Evolutionary conservation across 2,888 invertebrate species (phyloP), one percentile per base, ranked within the genome.

Genomic region (Dryadula phaetusa): DNA sequence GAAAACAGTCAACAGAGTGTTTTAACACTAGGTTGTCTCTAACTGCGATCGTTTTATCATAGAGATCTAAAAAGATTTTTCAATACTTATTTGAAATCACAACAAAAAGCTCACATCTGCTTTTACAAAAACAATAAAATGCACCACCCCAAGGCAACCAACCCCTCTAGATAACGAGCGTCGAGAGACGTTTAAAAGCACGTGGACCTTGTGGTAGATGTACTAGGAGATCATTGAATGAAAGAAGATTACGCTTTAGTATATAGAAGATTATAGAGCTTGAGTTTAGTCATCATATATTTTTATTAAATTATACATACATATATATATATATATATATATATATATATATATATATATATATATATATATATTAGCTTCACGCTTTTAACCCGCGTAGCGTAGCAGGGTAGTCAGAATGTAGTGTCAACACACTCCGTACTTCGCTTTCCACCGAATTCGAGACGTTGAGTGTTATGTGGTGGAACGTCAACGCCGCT

Each of bases 211-310:
- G 64, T 49, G 61, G 44, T 44, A n/a, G 25, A 49, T 34, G 20
- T 62, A 68, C 68, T 49, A 64, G 68, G 64, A 1, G 6, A 16
- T 56, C 64, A 68, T 68, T 42, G 18, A 18, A 28, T n/a, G 16
- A 28, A 28, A 60, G 28, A 44, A 44, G 16, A 18, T 28, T 44
- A 25, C 16, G 10, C 28, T 60, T 25, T 2, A 16, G 1, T 4
- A 10, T 16, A 52, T 8, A 60, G 3, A 18, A 53, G 34, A 25
- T 56, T 22, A 34, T n/a, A 8, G 37, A 20, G n/a, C 37, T 16
- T 16, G 10, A 22, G 22, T 16, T 58, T 20, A 6, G 14, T 4
- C 6, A 8, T 28, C 1, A 18, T 22, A n/a, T n/a, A n/a, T 22
- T 22, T 40, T 56, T n/a, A n/a, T 22, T 16, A 49, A 18, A 8